phyloP scores from a whole-genome alignment of 2,888 invertebrate genomes.

The Drosophila lutescens region DNA sequence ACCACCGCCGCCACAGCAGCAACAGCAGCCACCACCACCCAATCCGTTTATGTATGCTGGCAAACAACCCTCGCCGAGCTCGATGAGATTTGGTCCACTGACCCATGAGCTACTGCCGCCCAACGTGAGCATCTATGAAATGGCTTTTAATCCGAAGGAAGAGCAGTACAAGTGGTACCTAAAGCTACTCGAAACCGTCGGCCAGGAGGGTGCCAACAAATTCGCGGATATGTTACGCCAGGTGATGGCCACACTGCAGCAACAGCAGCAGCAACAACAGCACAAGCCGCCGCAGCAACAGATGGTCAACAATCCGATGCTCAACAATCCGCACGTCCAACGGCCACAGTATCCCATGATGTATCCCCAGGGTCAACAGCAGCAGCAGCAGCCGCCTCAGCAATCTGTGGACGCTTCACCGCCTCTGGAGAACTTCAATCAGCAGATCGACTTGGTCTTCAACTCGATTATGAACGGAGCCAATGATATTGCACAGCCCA shows the following conservation, averaged over 20 bases:
- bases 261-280: slow-evolving; percentile 65
- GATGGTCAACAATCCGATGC: slow-evolving; percentile 63
- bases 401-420: slow-evolving; percentile 75
- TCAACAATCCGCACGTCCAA: slow-evolving; percentile 52
- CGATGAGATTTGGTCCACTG: slow-evolving; percentile 73
- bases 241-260: slow-evolving; percentile 81
- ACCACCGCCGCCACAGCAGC: slow-evolving; percentile 58
- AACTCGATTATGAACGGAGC: slow-evolving; percentile 84
- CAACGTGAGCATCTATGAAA: slow-evolving; percentile 86
- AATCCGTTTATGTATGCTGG: slow-evolving; percentile 64
- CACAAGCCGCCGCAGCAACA: slow-evolving; percentile 59
- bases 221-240: slow-evolving; percentile 85
- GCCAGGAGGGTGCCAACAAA: slow-evolving; percentile 86
- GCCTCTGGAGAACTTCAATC: slow-evolving; percentile 81
- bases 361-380: slow-evolving; percentile 51
- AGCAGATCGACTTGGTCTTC: slow-evolving; percentile 84
- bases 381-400: slow-evolving; percentile 64
- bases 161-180: slow-evolving; percentile 86
- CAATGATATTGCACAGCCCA: slow-evolving; percentile 83
- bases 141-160: slow-evolving; percentile 86
- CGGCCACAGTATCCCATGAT: slow-evolving; percentile 72
- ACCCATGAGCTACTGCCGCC: slow-evolving; percentile 85
- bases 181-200: slow-evolving; percentile 86
- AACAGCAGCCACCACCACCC: slow-evolving; percentile 52
- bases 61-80: slow-evolving; percentile 65